Base-by-base conservation (phyloP, 2,113 vertebrate species). In the Choloepus hoffmanni region DNA sequence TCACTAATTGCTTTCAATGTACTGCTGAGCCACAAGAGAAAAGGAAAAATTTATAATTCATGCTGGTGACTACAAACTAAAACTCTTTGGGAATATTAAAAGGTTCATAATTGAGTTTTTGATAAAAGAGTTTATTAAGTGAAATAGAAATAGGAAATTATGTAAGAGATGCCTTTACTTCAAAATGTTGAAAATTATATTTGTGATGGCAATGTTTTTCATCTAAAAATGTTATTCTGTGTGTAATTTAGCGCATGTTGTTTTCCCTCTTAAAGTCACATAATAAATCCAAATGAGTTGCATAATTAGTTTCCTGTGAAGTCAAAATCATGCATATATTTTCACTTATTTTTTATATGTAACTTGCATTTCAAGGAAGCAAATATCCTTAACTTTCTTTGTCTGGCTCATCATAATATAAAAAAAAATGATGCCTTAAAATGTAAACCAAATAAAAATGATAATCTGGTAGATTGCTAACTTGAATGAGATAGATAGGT, bases 91-190 rank as follows among this genome's bases (percentile, higher is more conserved):
- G 78, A 14, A 60, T 96, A 94, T 84, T 95, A 97, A 96, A 53
- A 26, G 67, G 28, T 33, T 73, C 65, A 73, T 70, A 77, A 95
- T 96, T 97, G 63, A 16, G 40, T 92, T 94, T 55, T 62, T 78
- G 58, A 81, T 89, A 97, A 96, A 85, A 91, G 7, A 62, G 48
- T 67, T 84, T 40, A 48, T 92, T 90, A 72, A 95, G 72, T 93
- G 30, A 96, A 96, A 96, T 84, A 82, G 6, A 96, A 94, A 90
- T 55, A 95, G 33, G 83, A 96, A 97, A 36, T 90, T 85, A 94
- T 90, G 26, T 40, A 77, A 90, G 30, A 5, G 63, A 84, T 93
- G 92, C 68, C 90, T 50, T 55, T 70, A 62, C 30, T 92, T 90
- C 45, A 82, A 90, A 98, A 83, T 45, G 24, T 62, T 83, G 90